Conservation (phyloP, 2,113 vertebrate species). For the Nansenia antarctica region DNA sequence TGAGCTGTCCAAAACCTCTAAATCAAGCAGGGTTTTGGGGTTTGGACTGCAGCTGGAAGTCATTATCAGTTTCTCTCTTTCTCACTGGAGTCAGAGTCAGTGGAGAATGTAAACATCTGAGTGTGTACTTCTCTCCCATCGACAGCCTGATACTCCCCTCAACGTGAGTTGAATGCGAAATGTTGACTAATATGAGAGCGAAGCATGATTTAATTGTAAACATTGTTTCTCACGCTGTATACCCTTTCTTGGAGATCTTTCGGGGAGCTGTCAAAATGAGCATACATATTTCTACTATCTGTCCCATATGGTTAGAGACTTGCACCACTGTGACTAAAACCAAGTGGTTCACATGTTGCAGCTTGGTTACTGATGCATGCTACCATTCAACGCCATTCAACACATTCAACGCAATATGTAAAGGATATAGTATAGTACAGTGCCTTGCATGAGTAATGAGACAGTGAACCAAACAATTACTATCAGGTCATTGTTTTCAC, state of each 20-base stretch:
- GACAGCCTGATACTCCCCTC: background rate
- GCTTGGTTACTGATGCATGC: background rate
- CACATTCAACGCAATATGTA: too few species aligned
- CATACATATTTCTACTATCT: background rate
- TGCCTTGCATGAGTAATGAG: too few species aligned
- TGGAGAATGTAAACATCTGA: slow-evolving; percentile 60
- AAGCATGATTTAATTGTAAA: slow-evolving; percentile 5
- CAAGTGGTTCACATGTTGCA: background rate
- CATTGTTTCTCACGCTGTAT: background rate
- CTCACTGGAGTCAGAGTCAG: slow-evolving; percentile 20
- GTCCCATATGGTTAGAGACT: background rate
- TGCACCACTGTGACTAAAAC: background rate
- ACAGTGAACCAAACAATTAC: too few species aligned
- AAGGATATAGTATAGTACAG: too few species aligned
- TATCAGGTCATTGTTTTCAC: too few species aligned
- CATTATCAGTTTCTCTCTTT: slow-evolving; percentile 18
- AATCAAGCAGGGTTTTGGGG: slow-evolving; percentile 21
- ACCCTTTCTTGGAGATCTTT: background rate
- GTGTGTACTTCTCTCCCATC: slow-evolving; percentile 12
- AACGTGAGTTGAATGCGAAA: background rate
- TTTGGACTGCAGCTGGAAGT: slow-evolving; percentile 41
- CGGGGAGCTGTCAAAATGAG: background rate
- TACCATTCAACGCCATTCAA: too few species aligned
- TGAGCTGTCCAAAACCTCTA: slow-evolving; percentile 27
- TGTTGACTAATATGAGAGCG: background rate